These are phyloP conservation scores for Gasterosteus nipponicus DNA, from an alignment of 2,113 vertebrate species.

Conservation along the genomic window DNA sequence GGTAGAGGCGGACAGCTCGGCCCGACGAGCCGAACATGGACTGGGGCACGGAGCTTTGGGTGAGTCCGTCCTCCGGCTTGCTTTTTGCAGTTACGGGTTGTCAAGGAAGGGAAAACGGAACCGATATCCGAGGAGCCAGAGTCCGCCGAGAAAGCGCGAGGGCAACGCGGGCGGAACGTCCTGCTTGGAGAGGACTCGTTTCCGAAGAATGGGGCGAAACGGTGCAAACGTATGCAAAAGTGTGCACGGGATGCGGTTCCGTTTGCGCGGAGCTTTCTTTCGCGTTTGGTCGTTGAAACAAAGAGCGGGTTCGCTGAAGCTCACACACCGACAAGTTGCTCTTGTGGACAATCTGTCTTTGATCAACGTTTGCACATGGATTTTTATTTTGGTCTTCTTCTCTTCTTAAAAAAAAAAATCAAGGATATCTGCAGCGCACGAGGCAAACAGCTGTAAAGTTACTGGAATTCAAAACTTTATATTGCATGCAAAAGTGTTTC, in stretches of 20 bases:
- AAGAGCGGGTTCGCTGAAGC: not conserved
- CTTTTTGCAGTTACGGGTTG: not conserved
- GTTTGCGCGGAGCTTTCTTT: not conserved
- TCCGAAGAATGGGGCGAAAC: not conserved
- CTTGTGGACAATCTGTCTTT: not conserved
- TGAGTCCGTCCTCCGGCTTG: constrained; percentile 67
- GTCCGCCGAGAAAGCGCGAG: not conserved
- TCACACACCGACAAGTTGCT: constrained; percentile 4
- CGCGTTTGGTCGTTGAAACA: not conserved
- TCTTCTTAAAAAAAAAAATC: too few species aligned
- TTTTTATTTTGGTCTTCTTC: not conserved
- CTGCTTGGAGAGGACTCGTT: not conserved
- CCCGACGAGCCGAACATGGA: constrained; percentile 78
- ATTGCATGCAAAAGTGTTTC: not conserved
- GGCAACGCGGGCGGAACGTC: not conserved
- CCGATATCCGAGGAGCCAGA: not conserved
- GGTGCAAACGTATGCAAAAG: constrained; percentile 13
- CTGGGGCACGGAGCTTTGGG: constrained; percentile 86
- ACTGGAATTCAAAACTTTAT: not conserved
- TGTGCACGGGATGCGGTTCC: not conserved
- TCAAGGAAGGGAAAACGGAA: not conserved
- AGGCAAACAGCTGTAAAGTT: not conserved
- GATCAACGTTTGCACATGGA: not conserved
- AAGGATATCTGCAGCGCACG: not conserved
- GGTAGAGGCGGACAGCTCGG: constrained; percentile 55